Conservation (phyloP, 2,888 invertebrate genomes). For the Brachynemurus nebulosus region DNA sequence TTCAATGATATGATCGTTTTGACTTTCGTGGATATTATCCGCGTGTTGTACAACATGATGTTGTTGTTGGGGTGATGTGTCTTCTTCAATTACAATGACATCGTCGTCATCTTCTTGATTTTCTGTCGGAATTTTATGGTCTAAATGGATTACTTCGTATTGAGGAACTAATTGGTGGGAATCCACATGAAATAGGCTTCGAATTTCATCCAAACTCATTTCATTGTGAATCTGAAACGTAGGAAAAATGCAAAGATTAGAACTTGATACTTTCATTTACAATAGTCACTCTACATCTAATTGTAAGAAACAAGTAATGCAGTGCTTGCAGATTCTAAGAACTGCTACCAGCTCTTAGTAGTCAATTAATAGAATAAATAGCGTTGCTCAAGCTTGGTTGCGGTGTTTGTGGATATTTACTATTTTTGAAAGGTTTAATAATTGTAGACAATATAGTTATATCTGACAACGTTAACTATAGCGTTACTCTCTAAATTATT, state of each 20-base stretch:
- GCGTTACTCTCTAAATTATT: too few relatives aligned
- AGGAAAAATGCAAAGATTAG: too few relatives aligned
- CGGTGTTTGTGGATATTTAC: too few relatives aligned
- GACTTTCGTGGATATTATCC: slow-evolving; percentile 30
- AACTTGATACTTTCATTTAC: too few relatives aligned
- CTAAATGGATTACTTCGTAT: slow-evolving; percentile 69
- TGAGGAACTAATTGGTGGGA: slow-evolving; percentile 56
- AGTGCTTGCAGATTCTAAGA: too few relatives aligned
- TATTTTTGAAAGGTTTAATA: too few relatives aligned
- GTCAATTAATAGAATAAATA: neutral
- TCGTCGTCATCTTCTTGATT: slow-evolving; percentile 28
- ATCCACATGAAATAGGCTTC: slow-evolving; percentile 72
- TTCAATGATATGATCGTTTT: slow-evolving; percentile 23
- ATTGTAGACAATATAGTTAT: too few relatives aligned
- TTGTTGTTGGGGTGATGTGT: slow-evolving; percentile 17
- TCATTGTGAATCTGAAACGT: slow-evolving; percentile 78
- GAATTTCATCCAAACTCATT: slow-evolving; percentile 72
- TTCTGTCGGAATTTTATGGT: slow-evolving; percentile 34
- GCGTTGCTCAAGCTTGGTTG: too few relatives aligned
- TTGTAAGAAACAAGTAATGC: too few relatives aligned
- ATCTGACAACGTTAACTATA: too few relatives aligned
- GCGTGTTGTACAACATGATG: slow-evolving; percentile 2
- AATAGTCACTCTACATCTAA: too few relatives aligned
- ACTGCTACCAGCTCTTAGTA: neutral
- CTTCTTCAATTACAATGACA: slow-evolving; percentile 24